Evolutionary conservation across 2,888 invertebrate genomes (phyloP).

Genomic region (Serripes groenlandicus): DNA sequence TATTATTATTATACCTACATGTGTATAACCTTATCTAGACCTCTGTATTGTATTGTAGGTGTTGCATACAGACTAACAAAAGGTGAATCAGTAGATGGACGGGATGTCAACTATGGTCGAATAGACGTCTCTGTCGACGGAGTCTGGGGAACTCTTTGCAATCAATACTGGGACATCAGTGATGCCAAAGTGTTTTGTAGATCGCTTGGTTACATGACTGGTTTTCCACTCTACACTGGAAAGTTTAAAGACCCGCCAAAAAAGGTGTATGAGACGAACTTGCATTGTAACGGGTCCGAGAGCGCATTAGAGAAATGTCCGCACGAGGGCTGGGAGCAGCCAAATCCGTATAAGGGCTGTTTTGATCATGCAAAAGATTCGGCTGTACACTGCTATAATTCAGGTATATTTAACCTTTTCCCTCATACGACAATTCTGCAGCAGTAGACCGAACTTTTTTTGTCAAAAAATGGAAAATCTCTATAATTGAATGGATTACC

Average conservation of each 20-base stretch:
- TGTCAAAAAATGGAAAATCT: too few relatives aligned
- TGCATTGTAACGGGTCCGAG: constrained; percentile 78
- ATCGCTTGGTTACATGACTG: constrained; percentile 67
- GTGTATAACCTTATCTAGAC: too few relatives aligned
- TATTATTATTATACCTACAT: too few relatives aligned
- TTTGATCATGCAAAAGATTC: constrained; percentile 73
- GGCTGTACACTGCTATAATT: constrained; percentile 75
- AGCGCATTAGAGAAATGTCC: constrained; percentile 71
- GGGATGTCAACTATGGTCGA: constrained; percentile 70
- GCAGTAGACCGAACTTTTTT: too few relatives aligned
- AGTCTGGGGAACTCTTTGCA: constrained; percentile 91
- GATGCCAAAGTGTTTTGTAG: constrained; percentile 89
- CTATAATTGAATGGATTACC: too few relatives aligned
- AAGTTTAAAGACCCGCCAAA: constrained; percentile 63
- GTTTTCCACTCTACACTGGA: constrained; percentile 69
- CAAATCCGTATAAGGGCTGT: constrained; percentile 63
- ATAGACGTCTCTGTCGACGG: constrained; percentile 91
- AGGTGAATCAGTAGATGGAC: constrained; percentile 25
- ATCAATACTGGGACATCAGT: constrained; percentile 90
- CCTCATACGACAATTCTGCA: too few relatives aligned
- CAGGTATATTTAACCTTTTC: constrained; percentile 73
- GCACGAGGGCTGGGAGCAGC: constrained; percentile 75
- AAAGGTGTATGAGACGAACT: constrained; percentile 78
- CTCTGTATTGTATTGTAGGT: too few relatives aligned
- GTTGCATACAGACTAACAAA: constrained; percentile 74